phyloP scores from a whole-genome alignment of 1,140 invertebrate species.

The Pissodes strobi region DNA sequence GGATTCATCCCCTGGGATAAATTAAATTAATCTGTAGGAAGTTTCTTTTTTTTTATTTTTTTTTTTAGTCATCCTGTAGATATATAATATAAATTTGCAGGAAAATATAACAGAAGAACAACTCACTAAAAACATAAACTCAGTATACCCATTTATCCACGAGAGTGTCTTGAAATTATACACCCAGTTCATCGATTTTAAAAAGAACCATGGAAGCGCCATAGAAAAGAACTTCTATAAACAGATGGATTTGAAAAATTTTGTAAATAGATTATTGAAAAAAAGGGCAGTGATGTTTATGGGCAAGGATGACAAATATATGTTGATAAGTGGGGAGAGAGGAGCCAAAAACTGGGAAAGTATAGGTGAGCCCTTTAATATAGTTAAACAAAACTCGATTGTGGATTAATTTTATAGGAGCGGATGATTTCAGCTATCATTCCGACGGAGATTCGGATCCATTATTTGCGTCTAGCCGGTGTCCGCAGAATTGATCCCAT shows the following conservation, averaged over 20 bases:
- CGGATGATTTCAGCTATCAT: no score
- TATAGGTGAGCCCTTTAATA: constrained; percentile 36
- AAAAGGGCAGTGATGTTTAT: constrained; percentile 63
- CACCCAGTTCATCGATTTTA: constrained; percentile 56
- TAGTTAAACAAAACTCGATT: no score
- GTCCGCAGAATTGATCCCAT: no score
- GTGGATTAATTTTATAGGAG: no score
- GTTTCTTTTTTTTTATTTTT: no score
- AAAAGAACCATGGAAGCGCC: constrained; percentile 58
- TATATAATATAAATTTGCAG: no score
- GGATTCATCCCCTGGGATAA: no score
- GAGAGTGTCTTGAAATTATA: constrained; percentile 57
- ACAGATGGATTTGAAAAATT: constrained; percentile 61
- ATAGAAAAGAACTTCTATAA: constrained; percentile 62
- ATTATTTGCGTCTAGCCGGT: no score
- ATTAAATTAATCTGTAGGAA: no score
- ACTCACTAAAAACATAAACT: constrained; percentile 57
- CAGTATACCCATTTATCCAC: constrained; percentile 59
- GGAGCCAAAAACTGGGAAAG: constrained; percentile 58
- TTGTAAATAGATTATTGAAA: constrained; percentile 62
- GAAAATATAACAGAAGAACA: constrained; percentile 44
- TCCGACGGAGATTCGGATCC: no score
- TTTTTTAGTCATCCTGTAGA: no score
- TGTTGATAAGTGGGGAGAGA: constrained; percentile 57
- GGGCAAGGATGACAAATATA: constrained; percentile 58